Evolutionary conservation across 2,888 invertebrate genomes (phyloP), one percentile per base, ranked within the genome.

Genomic region (Cenopis cana): DNA sequence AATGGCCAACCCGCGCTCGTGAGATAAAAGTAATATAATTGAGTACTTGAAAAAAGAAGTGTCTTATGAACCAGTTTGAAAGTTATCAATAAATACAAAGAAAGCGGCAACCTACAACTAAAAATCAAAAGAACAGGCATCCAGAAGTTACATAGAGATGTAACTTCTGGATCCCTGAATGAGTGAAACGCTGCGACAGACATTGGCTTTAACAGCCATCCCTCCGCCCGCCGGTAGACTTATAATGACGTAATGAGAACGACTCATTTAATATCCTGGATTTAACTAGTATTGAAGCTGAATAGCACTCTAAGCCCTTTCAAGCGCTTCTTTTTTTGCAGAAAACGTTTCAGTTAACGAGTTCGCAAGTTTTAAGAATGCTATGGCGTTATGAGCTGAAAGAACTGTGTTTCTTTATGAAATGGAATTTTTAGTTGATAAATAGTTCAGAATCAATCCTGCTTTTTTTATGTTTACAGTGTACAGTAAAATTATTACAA

Each of bases 251-350:
- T 50, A 62, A 62, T 36, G 36, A 62, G 18, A 33, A 29, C 41
- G 29, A 50, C 50, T 62, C 61, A 62, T 62, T 62, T 55, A 55
- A 55, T 62, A 62, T 36, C 61, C 12, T 50, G 50, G 33, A 62
- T 62, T 62, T 62, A n/a, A n/a, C n/a, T n/a, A n/a, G 50, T 50
- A 50, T 18, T 50, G 61, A 29, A 33, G 61, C 50, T 50, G 61
- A 55, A 55, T 55, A 18, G n/a, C 50, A 41, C 46, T 24, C 46
- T 60, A 62, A 50, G 50, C 29, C 18, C 18, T 33, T 62, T 6
- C 17, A 33, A 62, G 29, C 50, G 24, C 46, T 17, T n/a, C n/a
- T 11, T 33, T 61, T 29, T 62, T 62, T 62, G 14, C 9, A 17
- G 17, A 18, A 14, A 9, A 33, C 61, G 11, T 20, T 57, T 57